Conservation (phyloP, 2,797 vertebrate genomes). For the Crocodylus rhombifer region DNA sequence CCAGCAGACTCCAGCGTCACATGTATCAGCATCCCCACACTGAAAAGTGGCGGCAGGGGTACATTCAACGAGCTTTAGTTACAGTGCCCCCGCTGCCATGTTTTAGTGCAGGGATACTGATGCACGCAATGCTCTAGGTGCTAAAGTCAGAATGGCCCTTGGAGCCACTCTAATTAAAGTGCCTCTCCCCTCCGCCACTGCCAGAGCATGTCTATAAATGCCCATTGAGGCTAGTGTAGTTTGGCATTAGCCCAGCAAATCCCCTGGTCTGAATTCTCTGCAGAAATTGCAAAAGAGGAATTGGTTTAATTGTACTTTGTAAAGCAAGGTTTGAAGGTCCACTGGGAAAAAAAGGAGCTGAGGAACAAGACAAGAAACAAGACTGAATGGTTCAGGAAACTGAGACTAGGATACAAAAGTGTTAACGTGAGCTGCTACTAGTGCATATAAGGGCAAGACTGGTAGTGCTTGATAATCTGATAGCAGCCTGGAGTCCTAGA, state of each 20-base stretch:
- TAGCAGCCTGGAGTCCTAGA: background rate
- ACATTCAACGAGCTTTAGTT: too few species aligned
- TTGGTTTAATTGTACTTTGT: background rate
- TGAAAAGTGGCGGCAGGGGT: too few species aligned
- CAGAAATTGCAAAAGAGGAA: background rate
- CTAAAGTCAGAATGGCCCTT: too few species aligned
- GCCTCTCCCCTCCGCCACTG: too few species aligned
- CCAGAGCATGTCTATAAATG: too few species aligned
- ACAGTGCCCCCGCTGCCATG: too few species aligned
- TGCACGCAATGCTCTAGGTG: too few species aligned
- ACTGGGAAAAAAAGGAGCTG: background rate
- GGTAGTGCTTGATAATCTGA: background rate
- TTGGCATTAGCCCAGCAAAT: background rate
- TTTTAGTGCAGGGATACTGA: too few species aligned
- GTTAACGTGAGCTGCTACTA: background rate
- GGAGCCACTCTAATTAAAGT: too few species aligned
- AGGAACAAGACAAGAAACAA: background rate
- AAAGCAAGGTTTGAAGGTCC: background rate
- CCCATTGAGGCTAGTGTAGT: background rate
- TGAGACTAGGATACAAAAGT: background rate
- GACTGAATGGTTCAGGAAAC: background rate
- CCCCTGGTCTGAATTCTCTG: background rate
- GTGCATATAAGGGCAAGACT: accelerated
- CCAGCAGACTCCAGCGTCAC: too few species aligned
- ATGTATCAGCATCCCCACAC: too few species aligned